These are phyloP conservation scores for Squalus acanthias DNA, from an alignment of 2,797 vertebrate species.

Conservation along the genomic window DNA sequence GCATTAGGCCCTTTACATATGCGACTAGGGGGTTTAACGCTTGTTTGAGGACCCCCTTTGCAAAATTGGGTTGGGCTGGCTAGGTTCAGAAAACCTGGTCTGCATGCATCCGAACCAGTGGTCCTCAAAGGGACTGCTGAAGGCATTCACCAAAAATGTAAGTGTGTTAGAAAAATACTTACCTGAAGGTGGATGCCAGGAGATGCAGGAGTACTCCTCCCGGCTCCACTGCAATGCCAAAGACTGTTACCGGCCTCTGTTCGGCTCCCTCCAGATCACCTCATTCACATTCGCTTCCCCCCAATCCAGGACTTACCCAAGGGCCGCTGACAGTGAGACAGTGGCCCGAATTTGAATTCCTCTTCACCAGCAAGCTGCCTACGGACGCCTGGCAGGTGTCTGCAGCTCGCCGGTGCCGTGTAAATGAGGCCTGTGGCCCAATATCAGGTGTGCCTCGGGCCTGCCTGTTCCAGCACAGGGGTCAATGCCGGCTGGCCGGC, in stretches of 20 bases:
- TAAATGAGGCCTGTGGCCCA: not conserved
- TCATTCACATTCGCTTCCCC: not conserved
- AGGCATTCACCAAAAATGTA: not conserved
- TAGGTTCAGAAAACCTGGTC: not conserved
- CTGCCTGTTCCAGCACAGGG: not conserved
- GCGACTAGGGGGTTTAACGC: no score
- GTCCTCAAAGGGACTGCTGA: not conserved
- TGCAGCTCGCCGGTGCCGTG: not conserved
- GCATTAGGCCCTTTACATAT: no score
- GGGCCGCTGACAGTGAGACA: not conserved
- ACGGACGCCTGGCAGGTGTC: not conserved
- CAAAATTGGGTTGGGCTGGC: not conserved
- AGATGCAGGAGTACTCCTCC: not conserved
- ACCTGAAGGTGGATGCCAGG: not conserved
- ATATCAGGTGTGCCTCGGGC: not conserved
- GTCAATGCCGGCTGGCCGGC: not conserved
- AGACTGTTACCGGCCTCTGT: not conserved
- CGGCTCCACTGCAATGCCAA: not conserved
- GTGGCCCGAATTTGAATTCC: not conserved
- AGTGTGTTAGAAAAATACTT: not conserved
- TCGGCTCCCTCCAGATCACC: not conserved
- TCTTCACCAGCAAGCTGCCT: not conserved
- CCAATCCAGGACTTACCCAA: no score
- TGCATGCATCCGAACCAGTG: not conserved
- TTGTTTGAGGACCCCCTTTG: not conserved